Base-by-base conservation (phyloP, 2,797 vertebrate species). In the Sebastes miniatus region DNA sequence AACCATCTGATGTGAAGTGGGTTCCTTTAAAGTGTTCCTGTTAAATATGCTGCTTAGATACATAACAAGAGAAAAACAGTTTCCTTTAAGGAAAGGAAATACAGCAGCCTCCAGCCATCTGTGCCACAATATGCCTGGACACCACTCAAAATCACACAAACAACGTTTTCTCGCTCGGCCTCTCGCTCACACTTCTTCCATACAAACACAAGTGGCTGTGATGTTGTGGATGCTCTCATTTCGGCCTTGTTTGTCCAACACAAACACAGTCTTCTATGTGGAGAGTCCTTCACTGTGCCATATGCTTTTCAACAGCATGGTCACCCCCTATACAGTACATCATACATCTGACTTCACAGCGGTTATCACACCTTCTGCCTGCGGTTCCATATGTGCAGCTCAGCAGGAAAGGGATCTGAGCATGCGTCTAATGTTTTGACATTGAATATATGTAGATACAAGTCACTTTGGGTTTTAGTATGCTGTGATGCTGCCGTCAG, bases 81-180 rank as follows among this genome's bases (percentile, higher is more conserved):
- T 79, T 76, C 77, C 66, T 75, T 52, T n/a, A 71, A 76, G 58
- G 50, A 65, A 52, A 77, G 63, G 83, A 79, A 83, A 61, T 27
- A 32, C 69, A 85, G 74, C 56, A 69, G 77, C 79, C 75, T 75
- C n/a, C 24, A 61, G 72, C 92, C 90, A 92, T 93, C 91, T 94
- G 91, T 86, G 66, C 71, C 31, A 50, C 88, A 90, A 81, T 91
- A 89, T 90, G 90, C 52, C 81, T 67, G 67, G 80, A 78, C 73
- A 74, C 27, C 71, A 43, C 66, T 77, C 71, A 71, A 12, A 73
- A 76, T 82, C 77, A 43, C 79, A 69, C 36, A 39, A 31, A 74
- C 77, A 43, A 71, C 57, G 62, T 58, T 81, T 73, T 81, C 54
- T 69, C 32, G 5, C 68, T 77, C 11, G 27, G 71, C 66, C 68